Conservation (phyloP, 2,113 vertebrate species). For the Hippocampus zosterae region DNA sequence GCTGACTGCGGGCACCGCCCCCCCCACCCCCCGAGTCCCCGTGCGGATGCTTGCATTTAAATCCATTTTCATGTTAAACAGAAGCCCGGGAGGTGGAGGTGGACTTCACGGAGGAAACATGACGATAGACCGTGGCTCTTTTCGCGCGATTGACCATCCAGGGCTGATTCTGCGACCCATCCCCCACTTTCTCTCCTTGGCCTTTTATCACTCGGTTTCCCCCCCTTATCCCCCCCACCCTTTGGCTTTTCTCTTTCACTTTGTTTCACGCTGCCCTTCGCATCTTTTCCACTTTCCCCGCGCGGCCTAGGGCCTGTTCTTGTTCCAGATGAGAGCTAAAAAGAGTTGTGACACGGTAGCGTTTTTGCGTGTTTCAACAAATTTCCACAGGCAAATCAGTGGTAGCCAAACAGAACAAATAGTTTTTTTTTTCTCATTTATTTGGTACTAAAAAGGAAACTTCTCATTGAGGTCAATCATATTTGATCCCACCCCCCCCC, state of each 20-base stretch:
- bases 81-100: constrained; percentile 41
- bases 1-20: constrained; percentile 65
- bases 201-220: constrained; percentile 56
- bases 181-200: constrained; percentile 22
- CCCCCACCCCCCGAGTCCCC: constrained; percentile 64
- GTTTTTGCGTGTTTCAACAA: not conserved
- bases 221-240: no score
- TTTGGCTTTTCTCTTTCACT: constrained; percentile 55
- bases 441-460: not conserved
- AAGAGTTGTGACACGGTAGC: constrained; percentile 51
- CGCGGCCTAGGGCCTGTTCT: constrained; percentile 62
- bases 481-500: no score
- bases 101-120: constrained; percentile 6
- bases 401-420: not conserved
- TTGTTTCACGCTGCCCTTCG: constrained; percentile 31
- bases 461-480: not conserved
- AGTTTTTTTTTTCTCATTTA: not conserved
- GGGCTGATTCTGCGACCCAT: constrained; percentile 46
- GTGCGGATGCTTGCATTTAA: constrained; percentile 63
- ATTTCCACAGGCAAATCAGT: not conserved
- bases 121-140: constrained; percentile 35
- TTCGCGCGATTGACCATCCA: constrained; percentile 50
- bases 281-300: constrained; percentile 44
- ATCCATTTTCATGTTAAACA: constrained; percentile 75
- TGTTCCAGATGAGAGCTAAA: constrained; percentile 58